Conservation (phyloP, 2,113 vertebrate species). For the Percina caprodes region DNA sequence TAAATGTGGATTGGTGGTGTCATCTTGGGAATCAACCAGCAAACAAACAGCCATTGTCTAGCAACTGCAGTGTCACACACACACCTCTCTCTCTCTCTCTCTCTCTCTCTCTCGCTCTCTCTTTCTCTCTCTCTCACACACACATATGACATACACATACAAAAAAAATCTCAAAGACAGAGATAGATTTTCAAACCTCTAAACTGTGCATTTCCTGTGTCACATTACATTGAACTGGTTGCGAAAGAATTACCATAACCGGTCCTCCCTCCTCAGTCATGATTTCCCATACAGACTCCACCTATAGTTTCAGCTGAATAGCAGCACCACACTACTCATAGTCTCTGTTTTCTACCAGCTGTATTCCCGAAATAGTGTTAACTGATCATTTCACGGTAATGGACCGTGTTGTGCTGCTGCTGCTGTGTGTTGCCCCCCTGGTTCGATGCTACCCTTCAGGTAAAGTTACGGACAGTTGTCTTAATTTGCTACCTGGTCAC, state of each 20-base stretch:
- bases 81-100: not conserved
- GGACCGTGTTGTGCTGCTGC: constrained; percentile 19
- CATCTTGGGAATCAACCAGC: no score
- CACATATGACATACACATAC: not conserved
- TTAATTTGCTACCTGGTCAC: constrained; percentile 50
- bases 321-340: not conserved
- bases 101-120: no score
- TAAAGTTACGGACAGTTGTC: constrained; percentile 43
- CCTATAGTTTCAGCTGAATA: not conserved
- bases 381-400: constrained; percentile 11
- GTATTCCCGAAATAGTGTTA: not conserved
- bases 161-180: not conserved
- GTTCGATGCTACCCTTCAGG: constrained; percentile 57
- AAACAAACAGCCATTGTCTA: no score
- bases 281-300: not conserved
- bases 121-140: no score
- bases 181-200: not conserved
- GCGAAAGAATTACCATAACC: not conserved
- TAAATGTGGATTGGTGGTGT: no score
- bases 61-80: not conserved
- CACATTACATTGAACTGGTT: not conserved
- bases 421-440: constrained; percentile 17
- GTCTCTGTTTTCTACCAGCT: not conserved
- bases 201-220: not conserved
- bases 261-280: not conserved